Evolutionary conservation across 2,888 invertebrate species (phyloP).

Genomic region (Eupithecia insigniata): DNA sequence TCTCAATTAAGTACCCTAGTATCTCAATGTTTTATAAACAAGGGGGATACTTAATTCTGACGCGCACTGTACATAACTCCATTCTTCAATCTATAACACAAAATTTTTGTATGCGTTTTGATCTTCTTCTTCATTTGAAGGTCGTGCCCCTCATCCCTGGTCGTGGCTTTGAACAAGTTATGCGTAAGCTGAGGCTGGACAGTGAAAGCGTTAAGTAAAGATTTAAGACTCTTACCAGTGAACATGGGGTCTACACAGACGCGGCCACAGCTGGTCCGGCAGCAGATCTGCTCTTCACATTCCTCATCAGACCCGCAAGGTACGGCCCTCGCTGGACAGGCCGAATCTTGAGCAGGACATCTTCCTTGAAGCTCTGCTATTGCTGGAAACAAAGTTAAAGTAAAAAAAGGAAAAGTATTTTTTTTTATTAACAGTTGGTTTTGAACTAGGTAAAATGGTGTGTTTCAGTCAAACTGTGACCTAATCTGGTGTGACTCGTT

Average conservation of each 20-base stretch:
- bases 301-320: conserved; percentile 85
- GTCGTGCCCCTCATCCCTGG: too few relatives aligned
- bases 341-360: conserved; percentile 68
- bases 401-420: too few relatives aligned
- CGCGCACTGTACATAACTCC: too few relatives aligned
- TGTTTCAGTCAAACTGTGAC: too few relatives aligned
- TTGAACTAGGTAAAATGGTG: not conserved
- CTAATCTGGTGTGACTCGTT: too few relatives aligned
- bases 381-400: conserved; percentile 56
- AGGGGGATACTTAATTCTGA: too few relatives aligned
- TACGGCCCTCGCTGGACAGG: conserved; percentile 85
- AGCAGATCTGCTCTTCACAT: conserved; percentile 87
- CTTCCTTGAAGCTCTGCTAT: conserved; percentile 76
- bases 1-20: too few relatives aligned
- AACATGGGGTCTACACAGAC: conserved; percentile 85
- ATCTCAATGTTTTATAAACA: too few relatives aligned
- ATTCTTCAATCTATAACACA: not conserved
- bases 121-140: not conserved
- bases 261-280: conserved; percentile 87
- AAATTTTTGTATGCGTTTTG: not conserved
- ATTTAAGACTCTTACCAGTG: conserved; percentile 76
- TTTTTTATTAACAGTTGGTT: too few relatives aligned
- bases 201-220: not conserved
- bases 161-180: not conserved
- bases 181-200: not conserved